Evolutionary conservation across 2,797 vertebrate genomes (phyloP).

Genomic region (Chelon labrosus): DNA sequence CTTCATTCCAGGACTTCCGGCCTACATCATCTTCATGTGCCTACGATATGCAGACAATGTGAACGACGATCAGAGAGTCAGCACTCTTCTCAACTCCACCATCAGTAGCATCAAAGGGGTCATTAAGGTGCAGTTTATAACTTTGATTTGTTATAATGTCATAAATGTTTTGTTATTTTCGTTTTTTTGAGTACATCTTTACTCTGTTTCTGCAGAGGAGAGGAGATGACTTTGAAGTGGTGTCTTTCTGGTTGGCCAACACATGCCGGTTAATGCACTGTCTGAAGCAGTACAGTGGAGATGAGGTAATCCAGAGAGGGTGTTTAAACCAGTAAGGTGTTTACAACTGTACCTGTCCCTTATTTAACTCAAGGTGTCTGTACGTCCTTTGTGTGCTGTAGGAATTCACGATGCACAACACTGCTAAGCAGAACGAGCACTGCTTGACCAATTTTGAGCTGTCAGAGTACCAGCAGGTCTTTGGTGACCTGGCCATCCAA

Average conservation of each 20-base stretch:
- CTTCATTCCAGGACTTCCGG: slow-evolving; percentile 92
- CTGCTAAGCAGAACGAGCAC: slow-evolving; percentile 94
- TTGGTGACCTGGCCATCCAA: slow-evolving; percentile 94
- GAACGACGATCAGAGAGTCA: slow-evolving; percentile 94
- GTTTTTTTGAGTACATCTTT: neutral
- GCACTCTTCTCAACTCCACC: slow-evolving; percentile 91
- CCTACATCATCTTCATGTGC: slow-evolving; percentile 98
- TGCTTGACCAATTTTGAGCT: slow-evolving; percentile 96
- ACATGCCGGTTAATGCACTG: slow-evolving; percentile 94
- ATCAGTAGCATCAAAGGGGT: slow-evolving; percentile 96
- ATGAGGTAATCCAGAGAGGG: slow-evolving; percentile 85
- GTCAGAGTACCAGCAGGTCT: slow-evolving; percentile 94
- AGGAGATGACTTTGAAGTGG: slow-evolving; percentile 92
- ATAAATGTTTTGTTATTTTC: neutral
- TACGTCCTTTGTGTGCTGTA: slow-evolving; percentile 22
- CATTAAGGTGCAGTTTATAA: slow-evolving; percentile 87
- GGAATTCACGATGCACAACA: slow-evolving; percentile 90
- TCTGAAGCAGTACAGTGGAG: slow-evolving; percentile 97
- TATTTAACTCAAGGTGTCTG: slow-evolving; percentile 20
- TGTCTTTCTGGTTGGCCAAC: slow-evolving; percentile 98
- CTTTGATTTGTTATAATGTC: neutral
- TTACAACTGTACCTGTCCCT: neutral
- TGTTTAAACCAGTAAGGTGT: neutral
- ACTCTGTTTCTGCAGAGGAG: slow-evolving; percentile 85
- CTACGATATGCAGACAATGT: slow-evolving; percentile 94